Conservation (phyloP, 2,797 vertebrate genomes). For the Diceros bicornis region DNA sequence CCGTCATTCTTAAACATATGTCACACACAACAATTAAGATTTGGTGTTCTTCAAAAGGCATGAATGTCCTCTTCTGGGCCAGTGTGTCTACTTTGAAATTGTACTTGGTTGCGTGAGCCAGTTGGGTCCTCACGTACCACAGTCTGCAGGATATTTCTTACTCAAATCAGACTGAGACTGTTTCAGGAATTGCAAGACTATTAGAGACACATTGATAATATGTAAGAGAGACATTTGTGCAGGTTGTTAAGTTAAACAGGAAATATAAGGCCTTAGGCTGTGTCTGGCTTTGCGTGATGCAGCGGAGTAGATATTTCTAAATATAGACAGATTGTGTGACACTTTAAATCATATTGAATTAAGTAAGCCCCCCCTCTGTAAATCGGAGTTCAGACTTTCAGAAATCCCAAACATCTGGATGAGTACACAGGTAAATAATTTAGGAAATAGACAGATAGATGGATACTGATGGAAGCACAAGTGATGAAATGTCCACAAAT, state of each 20-base stretch:
- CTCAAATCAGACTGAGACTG: conserved; percentile 56
- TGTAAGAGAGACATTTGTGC: conserved; percentile 77
- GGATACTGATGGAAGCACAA: background rate
- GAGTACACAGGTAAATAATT: conserved; percentile 47
- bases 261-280: conserved; percentile 75
- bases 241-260: conserved; percentile 79
- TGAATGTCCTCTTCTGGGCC: background rate
- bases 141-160: conserved; percentile 55
- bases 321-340: conserved; percentile 75
- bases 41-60: background rate
- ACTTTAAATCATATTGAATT: conserved; percentile 71
- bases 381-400: conserved; percentile 68
- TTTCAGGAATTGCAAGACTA: conserved; percentile 69
- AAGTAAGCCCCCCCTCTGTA: conserved; percentile 52
- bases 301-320: conserved; percentile 73
- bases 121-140: background rate
- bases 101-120: background rate
- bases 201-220: conserved; percentile 78
- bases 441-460: background rate
- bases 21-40: conserved; percentile 10
- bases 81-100: conserved; percentile 40
- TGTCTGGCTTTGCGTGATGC: conserved; percentile 68
- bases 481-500: background rate
- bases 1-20: background rate
- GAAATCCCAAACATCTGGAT: conserved; percentile 56